Evolutionary conservation across 1,140 invertebrate genomes (phyloP).

Genomic region (Drosophila fuyamai): DNA sequence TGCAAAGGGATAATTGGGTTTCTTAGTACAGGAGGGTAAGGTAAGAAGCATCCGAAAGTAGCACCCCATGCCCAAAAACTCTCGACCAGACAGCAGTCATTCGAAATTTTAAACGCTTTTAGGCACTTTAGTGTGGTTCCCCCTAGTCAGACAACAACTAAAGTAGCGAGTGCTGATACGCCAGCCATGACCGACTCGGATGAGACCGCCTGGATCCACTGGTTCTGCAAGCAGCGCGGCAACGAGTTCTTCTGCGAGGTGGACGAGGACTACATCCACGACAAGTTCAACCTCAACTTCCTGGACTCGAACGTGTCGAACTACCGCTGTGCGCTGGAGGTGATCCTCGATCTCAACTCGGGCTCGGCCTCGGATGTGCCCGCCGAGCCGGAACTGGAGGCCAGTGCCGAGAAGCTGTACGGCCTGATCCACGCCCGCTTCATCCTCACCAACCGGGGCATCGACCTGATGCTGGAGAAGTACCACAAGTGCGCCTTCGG

Average conservation of each 20-base stretch:
- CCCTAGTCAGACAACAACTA: neutral
- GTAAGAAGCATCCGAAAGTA: neutral
- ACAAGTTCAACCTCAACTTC: conserved; percentile 72
- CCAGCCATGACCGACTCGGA: conserved; percentile 63
- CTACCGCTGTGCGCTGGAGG: conserved; percentile 62
- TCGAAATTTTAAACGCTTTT: conserved; percentile 13
- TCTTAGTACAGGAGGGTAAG: neutral
- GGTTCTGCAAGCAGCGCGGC: conserved; percentile 75
- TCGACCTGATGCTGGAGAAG: conserved; percentile 99
- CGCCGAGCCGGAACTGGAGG: conserved; percentile 98
- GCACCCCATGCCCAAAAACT: neutral
- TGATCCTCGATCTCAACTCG: conserved; percentile 87
- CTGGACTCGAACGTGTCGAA: conserved; percentile 68
- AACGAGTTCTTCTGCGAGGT: conserved; percentile 70
- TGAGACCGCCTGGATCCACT: conserved; percentile 66
- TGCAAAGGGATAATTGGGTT: neutral
- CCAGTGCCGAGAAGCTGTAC: conserved; percentile 99
- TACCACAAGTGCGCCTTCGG: conserved; percentile 99
- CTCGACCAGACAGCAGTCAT: neutral
- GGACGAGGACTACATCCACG: conserved; percentile 73
- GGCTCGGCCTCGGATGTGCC: conserved; percentile 97
- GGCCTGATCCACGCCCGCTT: conserved; percentile 99
- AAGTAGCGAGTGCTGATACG: too few species aligned
- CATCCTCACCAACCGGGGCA: conserved; percentile 99
- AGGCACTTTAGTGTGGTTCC: neutral